Evolutionary conservation across 2,113 vertebrate genomes (phyloP), one percentile per base, ranked within the genome.

Genomic region (Indri indri): DNA sequence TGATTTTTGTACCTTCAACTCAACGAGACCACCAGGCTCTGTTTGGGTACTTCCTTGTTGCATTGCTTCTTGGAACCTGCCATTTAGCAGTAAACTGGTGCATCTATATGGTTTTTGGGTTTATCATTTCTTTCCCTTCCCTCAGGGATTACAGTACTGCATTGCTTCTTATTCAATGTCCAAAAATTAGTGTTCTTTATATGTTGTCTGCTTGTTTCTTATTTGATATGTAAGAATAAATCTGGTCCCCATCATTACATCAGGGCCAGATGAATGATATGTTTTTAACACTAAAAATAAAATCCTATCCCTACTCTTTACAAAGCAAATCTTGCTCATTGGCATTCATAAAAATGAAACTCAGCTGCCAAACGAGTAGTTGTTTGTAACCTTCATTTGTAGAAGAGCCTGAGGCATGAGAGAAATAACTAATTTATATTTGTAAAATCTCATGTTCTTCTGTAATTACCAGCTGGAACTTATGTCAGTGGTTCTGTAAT

Each of bases 321-420:
- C 37, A 65, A 65, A 63, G 7, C 14, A 3, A 71, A 40, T 47
- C 14, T 61, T 80, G 4, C 6, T 88, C 77, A 40, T 13, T 63
- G 42, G 27, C 57, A 47, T 70, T 74, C 22, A 54, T 74, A 32
- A 88, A 74, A 83, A 87, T 54, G 25, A 91, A 86, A 18, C 42
- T 47, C 22, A 34, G 32, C 61, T 82, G 63, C 11, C 30, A 92
- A 74, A 52, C 6, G 59, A 68, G n/a, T 27, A 52, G 18, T 84
- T 91, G 34, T 88, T 88, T 92, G 54, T 88, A 74, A 45, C 27
- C 16, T 95, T 92, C 30, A 23, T 94, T 73, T 94, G 65, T 66
- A 71, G 40, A 91, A 42, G 61, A 68, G 54, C 82, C 42, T 74
- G 68, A 8, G 76, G 42, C n/a, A 71, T 85, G 34, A 90, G 65